Evolutionary conservation across 2,888 invertebrate species (phyloP).

Genomic region (Tipula unca): DNA sequence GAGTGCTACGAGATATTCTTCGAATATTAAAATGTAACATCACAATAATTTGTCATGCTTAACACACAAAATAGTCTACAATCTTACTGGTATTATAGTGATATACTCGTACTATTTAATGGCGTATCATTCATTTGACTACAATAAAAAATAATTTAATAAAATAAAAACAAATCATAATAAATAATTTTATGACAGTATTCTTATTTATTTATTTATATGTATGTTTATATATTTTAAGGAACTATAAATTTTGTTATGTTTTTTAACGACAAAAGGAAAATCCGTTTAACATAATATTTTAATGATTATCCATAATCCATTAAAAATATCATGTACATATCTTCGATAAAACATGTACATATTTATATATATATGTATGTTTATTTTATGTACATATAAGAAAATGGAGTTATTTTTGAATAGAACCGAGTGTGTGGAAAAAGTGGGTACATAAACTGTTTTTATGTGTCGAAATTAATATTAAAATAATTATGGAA

Average conservation of each 20-base stretch:
- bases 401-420: not conserved
- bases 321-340: not conserved
- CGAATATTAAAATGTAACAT: too few relatives aligned
- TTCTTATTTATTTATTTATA: not conserved
- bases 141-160: not conserved
- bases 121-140: too few relatives aligned
- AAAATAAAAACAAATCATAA: constrained; percentile 14
- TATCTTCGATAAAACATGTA: not conserved
- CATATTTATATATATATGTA: not conserved
- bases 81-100: too few relatives aligned
- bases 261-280: not conserved
- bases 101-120: too few relatives aligned
- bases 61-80: too few relatives aligned
- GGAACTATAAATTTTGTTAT: not conserved
- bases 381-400: not conserved
- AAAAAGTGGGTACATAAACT: not conserved
- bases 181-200: not conserved
- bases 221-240: not conserved
- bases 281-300: constrained; percentile 14
- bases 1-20: too few relatives aligned
- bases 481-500: not conserved
- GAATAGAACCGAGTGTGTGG: not conserved
- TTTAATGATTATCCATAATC: constrained; percentile 14
- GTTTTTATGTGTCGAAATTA: not conserved
- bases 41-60: too few relatives aligned